Percentiles rank a stretch among this genome's conserved stretches.
These are phyloP conservation scores for Corythornis vintsioides DNA, from an alignment of 2,113 vertebrate genomes.

Conservation along the genomic window DNA sequence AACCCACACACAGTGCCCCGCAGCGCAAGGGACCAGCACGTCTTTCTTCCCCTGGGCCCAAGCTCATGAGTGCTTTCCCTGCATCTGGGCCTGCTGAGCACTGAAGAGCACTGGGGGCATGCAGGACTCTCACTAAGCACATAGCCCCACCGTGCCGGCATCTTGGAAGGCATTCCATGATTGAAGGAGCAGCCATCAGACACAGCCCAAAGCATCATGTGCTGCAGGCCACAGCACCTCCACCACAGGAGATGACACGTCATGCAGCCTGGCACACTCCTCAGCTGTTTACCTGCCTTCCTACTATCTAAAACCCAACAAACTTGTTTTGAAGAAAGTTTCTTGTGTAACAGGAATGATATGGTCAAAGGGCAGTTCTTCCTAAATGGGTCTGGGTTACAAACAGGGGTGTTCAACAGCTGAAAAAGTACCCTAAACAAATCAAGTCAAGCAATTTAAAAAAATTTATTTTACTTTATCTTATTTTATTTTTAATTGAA, in stretches of 20 bases:
- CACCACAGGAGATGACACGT: rapidly evolving
- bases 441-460: background rate
- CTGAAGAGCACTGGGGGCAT: background rate
- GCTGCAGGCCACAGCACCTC: background rate
- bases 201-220: background rate
- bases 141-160: rapidly evolving
- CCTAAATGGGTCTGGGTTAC: background rate
- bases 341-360: background rate
- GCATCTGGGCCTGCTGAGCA: background rate
- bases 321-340: slow-evolving; percentile 9
- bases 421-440: background rate
- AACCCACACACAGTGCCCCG: background rate
- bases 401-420: background rate
- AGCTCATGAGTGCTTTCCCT: background rate
- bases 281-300: background rate
- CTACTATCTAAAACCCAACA: background rate
- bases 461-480: too few relatives aligned
- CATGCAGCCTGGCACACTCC: background rate
- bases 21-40: rapidly evolving
- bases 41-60: rapidly evolving
- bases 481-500: too few relatives aligned
- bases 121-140: rapidly evolving
- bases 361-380: background rate
- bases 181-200: background rate
- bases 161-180: background rate